These are phyloP conservation scores for Anabacerthia variegaticeps DNA, from an alignment of 2,797 vertebrate species.

Conservation along the genomic window DNA sequence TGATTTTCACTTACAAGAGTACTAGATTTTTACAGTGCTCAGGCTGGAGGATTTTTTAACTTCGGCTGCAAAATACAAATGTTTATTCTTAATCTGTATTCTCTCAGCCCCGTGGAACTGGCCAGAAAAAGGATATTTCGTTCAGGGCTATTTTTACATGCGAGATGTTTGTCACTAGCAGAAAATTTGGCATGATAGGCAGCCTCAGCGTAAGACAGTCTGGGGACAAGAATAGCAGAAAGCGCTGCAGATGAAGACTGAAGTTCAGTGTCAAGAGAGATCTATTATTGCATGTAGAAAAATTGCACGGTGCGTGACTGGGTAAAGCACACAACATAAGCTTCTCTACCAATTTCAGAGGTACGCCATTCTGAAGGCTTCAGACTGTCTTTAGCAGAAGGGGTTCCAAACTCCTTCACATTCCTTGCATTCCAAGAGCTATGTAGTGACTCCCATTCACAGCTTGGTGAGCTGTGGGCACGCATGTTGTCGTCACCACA, in stretches of 20 bases:
- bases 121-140: background rate
- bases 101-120: background rate
- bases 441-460: background rate
- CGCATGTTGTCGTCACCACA: rapidly evolving
- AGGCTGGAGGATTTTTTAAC: background rate
- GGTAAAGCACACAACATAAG: background rate
- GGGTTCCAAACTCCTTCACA: background rate
- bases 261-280: background rate
- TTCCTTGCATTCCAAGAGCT: background rate
- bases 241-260: background rate
- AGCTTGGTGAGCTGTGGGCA: background rate
- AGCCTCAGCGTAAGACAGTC: background rate
- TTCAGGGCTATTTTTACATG: constrained; percentile 37
- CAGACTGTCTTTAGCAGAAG: background rate
- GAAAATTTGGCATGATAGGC: constrained; percentile 6
- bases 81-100: background rate
- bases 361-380: background rate
- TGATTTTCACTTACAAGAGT: background rate
- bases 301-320: background rate
- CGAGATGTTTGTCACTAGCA: constrained; percentile 5
- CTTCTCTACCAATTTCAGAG: background rate
- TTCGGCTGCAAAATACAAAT: background rate
- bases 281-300: background rate
- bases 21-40: background rate
- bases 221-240: constrained; percentile 26